Percentiles rank a stretch among this genome's conserved stretches.
phyloP scores from a whole-genome alignment of 2,797 vertebrate species.

The Phoeniculus purpureus region DNA sequence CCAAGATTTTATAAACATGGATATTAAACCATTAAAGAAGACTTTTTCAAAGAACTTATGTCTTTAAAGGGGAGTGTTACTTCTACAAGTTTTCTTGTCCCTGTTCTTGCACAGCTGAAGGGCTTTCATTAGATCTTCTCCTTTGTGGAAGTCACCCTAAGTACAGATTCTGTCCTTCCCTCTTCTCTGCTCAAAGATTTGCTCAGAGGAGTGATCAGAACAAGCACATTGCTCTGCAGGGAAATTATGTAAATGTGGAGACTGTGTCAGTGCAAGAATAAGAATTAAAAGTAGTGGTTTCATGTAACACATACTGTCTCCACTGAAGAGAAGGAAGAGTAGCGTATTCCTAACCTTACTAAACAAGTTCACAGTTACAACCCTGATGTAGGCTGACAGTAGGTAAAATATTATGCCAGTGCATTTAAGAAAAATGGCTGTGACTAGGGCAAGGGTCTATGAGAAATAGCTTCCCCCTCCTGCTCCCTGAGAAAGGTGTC shows the following conservation, averaged over 20 bases:
- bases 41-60: neutral
- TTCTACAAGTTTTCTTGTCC: neutral
- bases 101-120: neutral
- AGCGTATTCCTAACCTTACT: neutral
- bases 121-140: conserved; percentile 22
- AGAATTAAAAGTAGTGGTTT: neutral
- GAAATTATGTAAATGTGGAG: neutral
- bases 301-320: neutral
- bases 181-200: conserved; percentile 1
- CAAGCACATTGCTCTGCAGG: neutral
- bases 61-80: conserved; percentile 16
- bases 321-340: neutral
- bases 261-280: neutral
- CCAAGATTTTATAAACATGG: conserved; percentile 32
- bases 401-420: neutral
- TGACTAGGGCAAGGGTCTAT: too few species aligned
- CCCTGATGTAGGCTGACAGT: neutral
- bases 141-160: conserved; percentile 26
- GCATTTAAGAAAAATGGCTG: neutral
- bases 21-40: conserved; percentile 45
- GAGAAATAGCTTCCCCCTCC: too few species aligned
- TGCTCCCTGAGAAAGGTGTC: too few species aligned
- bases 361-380: neutral
- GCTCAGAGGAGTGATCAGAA: neutral
- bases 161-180: conserved; percentile 1